Percentiles rank a stretch among this genome's conserved stretches.
Evolutionary conservation across 2,113 vertebrate genomes (phyloP).

Genomic region (Carassius carassius): DNA sequence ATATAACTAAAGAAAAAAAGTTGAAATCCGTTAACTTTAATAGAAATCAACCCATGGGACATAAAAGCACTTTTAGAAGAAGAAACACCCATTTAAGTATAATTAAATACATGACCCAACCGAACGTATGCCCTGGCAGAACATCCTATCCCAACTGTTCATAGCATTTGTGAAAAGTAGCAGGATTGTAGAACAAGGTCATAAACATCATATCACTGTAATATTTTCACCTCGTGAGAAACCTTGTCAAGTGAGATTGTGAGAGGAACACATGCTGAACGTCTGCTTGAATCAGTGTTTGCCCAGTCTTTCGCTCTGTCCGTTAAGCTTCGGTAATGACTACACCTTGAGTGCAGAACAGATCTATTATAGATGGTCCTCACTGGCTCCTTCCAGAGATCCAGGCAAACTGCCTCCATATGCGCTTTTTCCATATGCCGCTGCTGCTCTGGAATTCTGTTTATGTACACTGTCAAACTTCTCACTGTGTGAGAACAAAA

Average conservation of each 20-base stretch:
- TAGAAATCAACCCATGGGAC: constrained; percentile 4
- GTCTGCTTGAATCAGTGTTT: constrained; percentile 27
- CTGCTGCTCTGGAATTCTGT: constrained; percentile 73
- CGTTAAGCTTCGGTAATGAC: constrained; percentile 31
- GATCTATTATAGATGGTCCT: constrained; percentile 61
- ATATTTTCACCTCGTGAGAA: constrained; percentile 8
- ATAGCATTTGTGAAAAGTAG: neutral
- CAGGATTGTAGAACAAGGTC: neutral
- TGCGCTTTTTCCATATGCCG: constrained; percentile 72
- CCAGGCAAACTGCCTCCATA: constrained; percentile 71
- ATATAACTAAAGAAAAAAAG: constrained; percentile 2
- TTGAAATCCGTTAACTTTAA: constrained; percentile 5
- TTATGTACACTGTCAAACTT: constrained; percentile 77
- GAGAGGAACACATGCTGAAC: constrained; percentile 12
- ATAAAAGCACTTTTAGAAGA: neutral
- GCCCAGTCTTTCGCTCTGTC: neutral
- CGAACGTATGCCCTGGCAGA: constrained; percentile 12
- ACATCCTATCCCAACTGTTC: constrained; percentile 3
- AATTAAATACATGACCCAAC: neutral
- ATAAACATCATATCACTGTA: neutral
- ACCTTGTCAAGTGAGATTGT: constrained; percentile 17
- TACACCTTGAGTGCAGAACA: constrained; percentile 57
- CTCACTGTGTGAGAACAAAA: constrained; percentile 62
- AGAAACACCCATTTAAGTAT: neutral
- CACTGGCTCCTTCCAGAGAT: constrained; percentile 61